Base-by-base conservation (phyloP, 2,888 invertebrate genomes). In the Flabesymbios commensalis region DNA sequence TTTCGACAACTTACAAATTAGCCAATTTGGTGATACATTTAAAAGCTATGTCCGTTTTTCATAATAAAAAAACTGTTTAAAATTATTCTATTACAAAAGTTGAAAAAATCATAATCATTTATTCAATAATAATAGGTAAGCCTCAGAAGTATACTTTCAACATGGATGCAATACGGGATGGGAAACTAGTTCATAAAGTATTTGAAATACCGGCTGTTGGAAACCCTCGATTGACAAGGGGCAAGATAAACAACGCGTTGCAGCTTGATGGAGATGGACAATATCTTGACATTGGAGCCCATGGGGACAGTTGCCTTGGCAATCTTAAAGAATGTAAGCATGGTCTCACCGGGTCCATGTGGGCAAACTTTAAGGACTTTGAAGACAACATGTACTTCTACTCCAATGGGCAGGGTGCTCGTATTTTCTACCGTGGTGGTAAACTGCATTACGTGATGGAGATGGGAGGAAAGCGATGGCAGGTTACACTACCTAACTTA, bases 321-420 rank as follows among this genome's bases (percentile, higher is more conserved):
- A 78, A 80, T 60, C 62, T 80, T 29, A 69, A 52, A 10, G 41
- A 70, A 36, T 79, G 79, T 63, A 45, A 55, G 2, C 74, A 77
- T 59, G 81, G 81, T 3, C 64, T 77, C 26, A 78, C 78, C 0
- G 67, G 77, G 3, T 74, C 76, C 1, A 70, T 76, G 42, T 80
- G 78, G 78, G 64, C 75, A 47, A 76, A 75, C 55, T 76, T 78
- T 57, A 63, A 72, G 22, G 57, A 67, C 7, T 74, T 75, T 59
- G 62, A 70, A 42, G 71, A 77, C 59, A 75, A 78, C 57, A 75
- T 75, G 74, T 78, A 77, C 43, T 63, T 68, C 45, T 55, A 52
- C 33, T 56, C 62, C 17, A 68, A 59, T 49, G 65, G 66, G 2
- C 49, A 63, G 19, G 69, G 70, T 10, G n/a, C 66, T 7, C 56